A percentile compares a stretch with the other conserved stretches of the same genome.
phyloP scores from a whole-genome alignment of 2,888 invertebrate genomes.

The Dryocosmus kuriphilus region DNA sequence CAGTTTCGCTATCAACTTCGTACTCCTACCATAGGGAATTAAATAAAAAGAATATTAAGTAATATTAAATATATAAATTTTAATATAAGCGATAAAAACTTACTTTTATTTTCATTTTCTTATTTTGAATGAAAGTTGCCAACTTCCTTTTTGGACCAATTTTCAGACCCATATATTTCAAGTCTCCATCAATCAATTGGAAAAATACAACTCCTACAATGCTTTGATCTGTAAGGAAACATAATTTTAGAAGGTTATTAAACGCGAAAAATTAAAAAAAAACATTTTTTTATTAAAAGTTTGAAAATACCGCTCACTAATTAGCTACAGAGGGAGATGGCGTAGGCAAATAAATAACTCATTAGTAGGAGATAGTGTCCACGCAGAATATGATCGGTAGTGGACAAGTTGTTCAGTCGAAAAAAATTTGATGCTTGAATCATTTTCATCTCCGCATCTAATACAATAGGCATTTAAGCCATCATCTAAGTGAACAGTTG shows the following conservation, averaged over 20 bases:
- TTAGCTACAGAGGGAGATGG: conserved; percentile 38
- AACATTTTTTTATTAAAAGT: neutral
- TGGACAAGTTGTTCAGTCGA: neutral
- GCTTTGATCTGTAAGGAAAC: neutral
- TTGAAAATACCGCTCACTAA: neutral
- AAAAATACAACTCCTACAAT: neutral
- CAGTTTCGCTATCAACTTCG: neutral
- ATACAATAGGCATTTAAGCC: conserved; percentile 47
- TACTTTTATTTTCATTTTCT: neutral
- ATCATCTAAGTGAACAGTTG: conserved; percentile 39
- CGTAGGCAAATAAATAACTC: conserved; percentile 41
- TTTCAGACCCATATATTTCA: neutral
- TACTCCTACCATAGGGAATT: neutral
- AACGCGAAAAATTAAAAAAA: neutral
- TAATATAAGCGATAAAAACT: too few relatives aligned
- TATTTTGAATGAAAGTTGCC: neutral
- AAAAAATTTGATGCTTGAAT: neutral
- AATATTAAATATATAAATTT: neutral
- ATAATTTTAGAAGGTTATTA: neutral
- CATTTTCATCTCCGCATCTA: conserved; percentile 1
- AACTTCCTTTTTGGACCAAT: neutral
- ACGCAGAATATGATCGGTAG: conserved; percentile 45
- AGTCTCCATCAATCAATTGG: neutral
- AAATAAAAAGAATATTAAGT: neutral
- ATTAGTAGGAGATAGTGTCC: conserved; percentile 37